Percentiles rank a stretch among this genome's conserved stretches.
Conservation (phyloP, 2,888 invertebrate genomes). For the Dioctria rufipes region DNA sequence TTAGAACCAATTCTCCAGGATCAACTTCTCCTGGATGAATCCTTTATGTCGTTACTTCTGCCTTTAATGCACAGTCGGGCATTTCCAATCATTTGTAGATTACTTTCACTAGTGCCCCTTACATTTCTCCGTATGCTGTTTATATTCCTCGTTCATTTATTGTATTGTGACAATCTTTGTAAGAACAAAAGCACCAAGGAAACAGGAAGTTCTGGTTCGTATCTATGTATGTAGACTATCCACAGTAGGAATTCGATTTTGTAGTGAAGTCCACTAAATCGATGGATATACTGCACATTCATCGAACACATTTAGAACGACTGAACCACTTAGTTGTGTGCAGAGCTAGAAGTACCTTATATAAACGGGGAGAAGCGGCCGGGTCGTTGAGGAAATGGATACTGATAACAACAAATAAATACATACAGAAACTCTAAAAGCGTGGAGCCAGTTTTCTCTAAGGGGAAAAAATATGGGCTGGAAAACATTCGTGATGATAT, state of each 20-base stretch:
- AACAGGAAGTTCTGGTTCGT: slow-evolving; percentile 18
- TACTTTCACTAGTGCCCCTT: slow-evolving; percentile 55
- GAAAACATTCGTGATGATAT: slow-evolving; percentile 55
- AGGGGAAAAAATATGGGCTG: slow-evolving; percentile 46
- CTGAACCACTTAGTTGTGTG: slow-evolving; percentile 33
- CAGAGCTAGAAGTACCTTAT: slow-evolving; percentile 19
- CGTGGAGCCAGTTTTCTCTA: too few species aligned
- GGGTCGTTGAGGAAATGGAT: slow-evolving; percentile 21
- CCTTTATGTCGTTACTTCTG: slow-evolving; percentile 1
- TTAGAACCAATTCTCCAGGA: slow-evolving; percentile 7
- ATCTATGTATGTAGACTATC: not conserved
- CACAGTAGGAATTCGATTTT: not conserved
- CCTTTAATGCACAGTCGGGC: slow-evolving; percentile 31
- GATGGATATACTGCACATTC: slow-evolving; percentile 24
- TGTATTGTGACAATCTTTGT: slow-evolving; percentile 33
- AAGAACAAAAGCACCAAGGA: slow-evolving; percentile 36
- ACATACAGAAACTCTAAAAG: too few species aligned
- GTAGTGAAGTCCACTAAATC: slow-evolving; percentile 15
- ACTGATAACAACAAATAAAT: slow-evolving; percentile 40
- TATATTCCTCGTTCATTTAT: slow-evolving; percentile 27
- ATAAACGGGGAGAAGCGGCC: too few species aligned
- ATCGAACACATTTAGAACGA: slow-evolving; percentile 6
- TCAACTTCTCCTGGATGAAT: slow-evolving; percentile 19
- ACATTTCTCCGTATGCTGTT: not conserved
- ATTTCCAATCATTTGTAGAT: slow-evolving; percentile 58